phyloP scores from a whole-genome alignment of 1,140 invertebrate species.

The Agrypnia vestita region DNA sequence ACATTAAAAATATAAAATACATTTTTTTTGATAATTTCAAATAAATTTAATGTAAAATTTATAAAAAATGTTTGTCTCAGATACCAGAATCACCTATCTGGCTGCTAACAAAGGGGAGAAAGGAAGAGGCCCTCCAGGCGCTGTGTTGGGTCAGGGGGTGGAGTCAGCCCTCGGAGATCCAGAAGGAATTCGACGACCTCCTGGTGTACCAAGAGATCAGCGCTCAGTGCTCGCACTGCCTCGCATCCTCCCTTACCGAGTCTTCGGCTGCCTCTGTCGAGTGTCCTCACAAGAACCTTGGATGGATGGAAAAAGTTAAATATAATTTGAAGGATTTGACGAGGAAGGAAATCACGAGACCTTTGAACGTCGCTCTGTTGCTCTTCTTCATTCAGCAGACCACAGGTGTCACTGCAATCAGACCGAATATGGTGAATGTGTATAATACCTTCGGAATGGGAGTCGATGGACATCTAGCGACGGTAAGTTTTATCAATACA shows the following conservation, averaged over 20 bases:
- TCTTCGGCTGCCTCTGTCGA: neutral
- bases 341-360: conserved; percentile 71
- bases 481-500: too few relatives aligned
- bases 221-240: conserved; percentile 63
- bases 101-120: conserved; percentile 72
- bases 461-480: conserved; percentile 68
- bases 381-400: conserved; percentile 73
- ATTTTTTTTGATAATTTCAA: too few relatives aligned
- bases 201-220: conserved; percentile 65
- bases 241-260: neutral
- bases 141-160: conserved; percentile 73
- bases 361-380: conserved; percentile 68
- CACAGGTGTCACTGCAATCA: conserved; percentile 72
- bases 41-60: too few relatives aligned
- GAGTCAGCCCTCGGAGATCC: conserved; percentile 68
- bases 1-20: too few relatives aligned
- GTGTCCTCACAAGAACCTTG: conserved; percentile 47
- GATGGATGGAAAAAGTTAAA: conserved; percentile 32
- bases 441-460: conserved; percentile 70
- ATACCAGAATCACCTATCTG: conserved; percentile 81
- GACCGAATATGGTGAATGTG: conserved; percentile 76
- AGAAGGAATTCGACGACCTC: conserved; percentile 70
- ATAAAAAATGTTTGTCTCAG: conserved; percentile 65
- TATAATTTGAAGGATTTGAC: conserved; percentile 66
- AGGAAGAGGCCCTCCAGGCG: conserved; percentile 70